Evolutionary conservation across 2,797 vertebrate species (phyloP).

Genomic region (Salmo trutta): DNA sequence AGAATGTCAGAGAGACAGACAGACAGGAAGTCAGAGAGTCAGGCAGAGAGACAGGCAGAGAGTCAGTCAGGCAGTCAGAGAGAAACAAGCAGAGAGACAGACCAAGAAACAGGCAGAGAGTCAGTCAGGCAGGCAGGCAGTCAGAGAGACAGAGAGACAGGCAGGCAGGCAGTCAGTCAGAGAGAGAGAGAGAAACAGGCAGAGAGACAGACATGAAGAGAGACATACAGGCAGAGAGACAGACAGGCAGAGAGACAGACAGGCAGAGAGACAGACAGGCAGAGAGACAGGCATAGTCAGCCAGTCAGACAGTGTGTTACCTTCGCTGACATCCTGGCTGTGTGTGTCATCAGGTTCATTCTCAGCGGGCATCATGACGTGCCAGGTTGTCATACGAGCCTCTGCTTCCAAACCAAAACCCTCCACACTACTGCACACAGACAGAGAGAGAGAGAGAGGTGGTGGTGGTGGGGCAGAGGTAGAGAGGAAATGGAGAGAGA

Average conservation of each 20-base stretch:
- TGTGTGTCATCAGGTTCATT: constrained; percentile 85
- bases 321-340: constrained; percentile 94
- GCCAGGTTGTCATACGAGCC: constrained; percentile 99
- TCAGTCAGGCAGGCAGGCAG: too few relatives aligned
- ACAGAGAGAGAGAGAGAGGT: constrained; percentile 5
- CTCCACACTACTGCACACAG: constrained; percentile 83
- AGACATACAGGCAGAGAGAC: too few relatives aligned
- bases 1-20: too few relatives aligned
- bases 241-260: constrained; percentile 73
- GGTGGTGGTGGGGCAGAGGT: background rate
- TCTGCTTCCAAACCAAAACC: constrained; percentile 98
- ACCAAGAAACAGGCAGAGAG: too few relatives aligned
- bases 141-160: too few relatives aligned
- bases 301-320: constrained; percentile 63
- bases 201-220: too few relatives aligned
- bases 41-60: too few relatives aligned
- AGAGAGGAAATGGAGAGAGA: background rate
- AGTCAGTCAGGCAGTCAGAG: constrained; percentile 28
- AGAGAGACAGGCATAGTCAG: background rate
- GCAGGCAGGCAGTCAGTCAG: too few relatives aligned
- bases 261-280: background rate
- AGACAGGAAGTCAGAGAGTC: background rate
- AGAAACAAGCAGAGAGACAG: too few relatives aligned
- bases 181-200: too few relatives aligned
- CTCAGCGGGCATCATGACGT: constrained; percentile 94